Percentiles rank a stretch among this genome's conserved stretches.
These are phyloP conservation scores for Leptinotarsa lineolata DNA, from an alignment of 1,140 invertebrate species.

Conservation along the genomic window DNA sequence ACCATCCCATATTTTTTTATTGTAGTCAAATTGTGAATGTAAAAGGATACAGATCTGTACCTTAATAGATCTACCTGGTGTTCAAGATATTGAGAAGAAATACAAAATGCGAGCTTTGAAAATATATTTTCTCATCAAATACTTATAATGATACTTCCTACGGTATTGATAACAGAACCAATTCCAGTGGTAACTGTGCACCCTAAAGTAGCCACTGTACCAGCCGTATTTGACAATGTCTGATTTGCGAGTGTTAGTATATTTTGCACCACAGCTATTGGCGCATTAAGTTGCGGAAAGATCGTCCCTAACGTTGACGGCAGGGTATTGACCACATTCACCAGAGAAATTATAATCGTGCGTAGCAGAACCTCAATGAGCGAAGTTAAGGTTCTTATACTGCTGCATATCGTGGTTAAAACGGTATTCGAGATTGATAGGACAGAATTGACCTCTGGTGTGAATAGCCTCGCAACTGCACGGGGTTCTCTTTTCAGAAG, in stretches of 20 bases:
- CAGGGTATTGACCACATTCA: background rate
- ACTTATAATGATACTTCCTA: conserved; percentile 14
- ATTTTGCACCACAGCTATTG: background rate
- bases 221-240: background rate
- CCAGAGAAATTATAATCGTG: background rate
- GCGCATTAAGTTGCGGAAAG: background rate
- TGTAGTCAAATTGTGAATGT: no score
- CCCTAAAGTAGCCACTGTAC: background rate
- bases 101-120: background rate
- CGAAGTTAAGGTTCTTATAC: background rate
- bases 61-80: no score
- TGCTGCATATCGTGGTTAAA: background rate
- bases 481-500: no score
- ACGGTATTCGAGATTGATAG: background rate
- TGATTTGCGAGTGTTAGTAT: background rate
- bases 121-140: background rate
- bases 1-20: no score
- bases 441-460: background rate
- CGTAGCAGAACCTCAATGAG: background rate
- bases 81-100: background rate
- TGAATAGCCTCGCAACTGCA: background rate
- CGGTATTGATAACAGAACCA: conserved; percentile 9
- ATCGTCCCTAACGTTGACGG: background rate
- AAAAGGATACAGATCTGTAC: no score
- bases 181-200: conserved; percentile 22